phyloP scores from a whole-genome alignment of 2,113 vertebrate species.

The Odontophorus gujanensis region DNA sequence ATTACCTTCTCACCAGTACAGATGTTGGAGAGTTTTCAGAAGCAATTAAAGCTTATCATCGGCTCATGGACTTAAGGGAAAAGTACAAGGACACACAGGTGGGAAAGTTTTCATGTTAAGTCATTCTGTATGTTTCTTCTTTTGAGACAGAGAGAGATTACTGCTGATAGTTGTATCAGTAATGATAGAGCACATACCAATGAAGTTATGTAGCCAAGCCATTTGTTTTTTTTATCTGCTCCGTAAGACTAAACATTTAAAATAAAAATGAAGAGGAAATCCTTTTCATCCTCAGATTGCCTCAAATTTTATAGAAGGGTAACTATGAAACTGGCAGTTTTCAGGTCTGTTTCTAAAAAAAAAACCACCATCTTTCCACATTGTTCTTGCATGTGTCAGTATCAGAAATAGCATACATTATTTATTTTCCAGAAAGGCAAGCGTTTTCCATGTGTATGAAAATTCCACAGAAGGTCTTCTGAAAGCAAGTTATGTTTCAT shows the following conservation, averaged over 20 bases:
- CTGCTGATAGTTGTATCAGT: not conserved
- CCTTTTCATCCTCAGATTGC: not conserved
- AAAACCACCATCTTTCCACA: not conserved
- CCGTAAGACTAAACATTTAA: not conserved
- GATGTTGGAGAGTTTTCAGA: conserved; percentile 94
- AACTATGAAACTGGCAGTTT: not conserved
- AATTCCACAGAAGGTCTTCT: not conserved
- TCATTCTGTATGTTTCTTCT: not conserved
- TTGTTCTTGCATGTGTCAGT: not conserved
- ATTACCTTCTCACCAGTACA: conserved; percentile 90
- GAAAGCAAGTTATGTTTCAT: not conserved
- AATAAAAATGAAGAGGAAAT: not conserved
- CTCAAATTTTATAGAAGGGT: not conserved
- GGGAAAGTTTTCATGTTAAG: conserved; percentile 7
- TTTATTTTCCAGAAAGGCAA: not conserved
- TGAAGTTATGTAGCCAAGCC: not conserved
- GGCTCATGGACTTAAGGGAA: conserved; percentile 92
- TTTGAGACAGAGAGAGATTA: not conserved
- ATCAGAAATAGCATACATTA: not conserved
- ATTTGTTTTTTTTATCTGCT: not conserved
- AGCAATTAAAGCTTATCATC: conserved; percentile 93
- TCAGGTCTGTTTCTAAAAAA: not conserved
- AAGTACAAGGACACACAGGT: conserved; percentile 96
- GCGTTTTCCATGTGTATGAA: not conserved
- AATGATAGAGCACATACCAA: not conserved